These are phyloP conservation scores for Gobio occitaniae DNA, from an alignment of 2,797 vertebrate species.

Conservation along the genomic window DNA sequence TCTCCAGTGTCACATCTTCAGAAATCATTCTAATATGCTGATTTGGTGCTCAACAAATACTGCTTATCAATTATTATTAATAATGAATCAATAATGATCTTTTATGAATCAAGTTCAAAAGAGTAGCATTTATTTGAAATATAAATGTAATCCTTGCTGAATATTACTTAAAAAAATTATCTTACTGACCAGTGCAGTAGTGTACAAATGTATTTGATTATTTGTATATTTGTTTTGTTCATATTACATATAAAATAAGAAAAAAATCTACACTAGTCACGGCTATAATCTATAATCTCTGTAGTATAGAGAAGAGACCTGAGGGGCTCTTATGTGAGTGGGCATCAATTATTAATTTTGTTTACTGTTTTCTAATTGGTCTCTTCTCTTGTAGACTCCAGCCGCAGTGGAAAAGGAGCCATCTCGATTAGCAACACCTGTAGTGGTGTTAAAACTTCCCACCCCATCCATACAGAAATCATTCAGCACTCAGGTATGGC, in stretches of 20 bases:
- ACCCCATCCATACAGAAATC: conserved; percentile 88
- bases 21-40: background rate
- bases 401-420: conserved; percentile 85
- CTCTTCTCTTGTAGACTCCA: conserved; percentile 64
- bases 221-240: background rate
- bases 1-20: background rate
- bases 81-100: background rate
- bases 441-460: conserved; percentile 84
- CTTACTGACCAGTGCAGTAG: background rate
- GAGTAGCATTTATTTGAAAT: background rate
- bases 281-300: background rate
- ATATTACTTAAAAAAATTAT: background rate
- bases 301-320: background rate
- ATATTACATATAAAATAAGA: background rate
- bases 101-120: background rate
- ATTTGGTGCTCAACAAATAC: background rate
- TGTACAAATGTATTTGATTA: background rate
- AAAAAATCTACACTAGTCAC: background rate
- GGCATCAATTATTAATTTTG: background rate
- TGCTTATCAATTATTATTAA: background rate
- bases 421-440: conserved; percentile 76
- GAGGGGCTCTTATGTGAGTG: background rate
- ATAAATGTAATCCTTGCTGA: background rate
- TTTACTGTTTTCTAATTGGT: background rate
- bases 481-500: conserved; percentile 90